phyloP scores from a whole-genome alignment of 2,888 invertebrate species.

The Thera britannica region DNA sequence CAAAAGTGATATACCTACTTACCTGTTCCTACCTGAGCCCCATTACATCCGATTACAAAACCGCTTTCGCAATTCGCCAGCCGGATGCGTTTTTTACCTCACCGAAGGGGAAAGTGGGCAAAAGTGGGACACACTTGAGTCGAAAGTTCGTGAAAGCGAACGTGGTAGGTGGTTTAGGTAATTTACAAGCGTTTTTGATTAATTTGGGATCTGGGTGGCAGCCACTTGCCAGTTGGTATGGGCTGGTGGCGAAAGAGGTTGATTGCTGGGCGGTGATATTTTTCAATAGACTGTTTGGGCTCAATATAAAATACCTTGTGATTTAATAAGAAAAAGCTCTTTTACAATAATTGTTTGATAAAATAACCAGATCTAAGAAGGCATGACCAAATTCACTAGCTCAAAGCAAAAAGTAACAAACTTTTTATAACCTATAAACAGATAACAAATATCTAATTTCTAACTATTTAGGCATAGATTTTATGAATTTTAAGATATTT shows the following conservation, averaged over 20 bases:
- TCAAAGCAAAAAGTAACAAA: too few species aligned
- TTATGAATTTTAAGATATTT: too few species aligned
- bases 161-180: slow-evolving; percentile 45
- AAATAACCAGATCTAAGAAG: too few species aligned
- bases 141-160: slow-evolving; percentile 72
- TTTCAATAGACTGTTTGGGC: not conserved
- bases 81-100: slow-evolving; percentile 69
- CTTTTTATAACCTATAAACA: too few species aligned
- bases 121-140: slow-evolving; percentile 50
- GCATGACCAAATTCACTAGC: too few species aligned
- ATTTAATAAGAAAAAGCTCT: too few species aligned
- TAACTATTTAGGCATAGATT: too few species aligned
- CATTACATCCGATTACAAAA: slow-evolving; percentile 37
- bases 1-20: slow-evolving; percentile 4
- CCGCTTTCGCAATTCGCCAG: slow-evolving; percentile 43
- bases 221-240: slow-evolving; percentile 6
- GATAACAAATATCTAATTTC: too few species aligned
- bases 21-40: slow-evolving; percentile 15
- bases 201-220: slow-evolving; percentile 29
- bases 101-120: slow-evolving; percentile 62
- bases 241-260: slow-evolving; percentile 4
- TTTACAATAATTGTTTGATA: too few species aligned
- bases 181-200: slow-evolving; percentile 41
- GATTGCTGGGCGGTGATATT: slow-evolving; percentile 4
- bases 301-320: too few species aligned